Conservation (phyloP, 2,797 vertebrate species). For the Scolopax bukidnonensis region DNA sequence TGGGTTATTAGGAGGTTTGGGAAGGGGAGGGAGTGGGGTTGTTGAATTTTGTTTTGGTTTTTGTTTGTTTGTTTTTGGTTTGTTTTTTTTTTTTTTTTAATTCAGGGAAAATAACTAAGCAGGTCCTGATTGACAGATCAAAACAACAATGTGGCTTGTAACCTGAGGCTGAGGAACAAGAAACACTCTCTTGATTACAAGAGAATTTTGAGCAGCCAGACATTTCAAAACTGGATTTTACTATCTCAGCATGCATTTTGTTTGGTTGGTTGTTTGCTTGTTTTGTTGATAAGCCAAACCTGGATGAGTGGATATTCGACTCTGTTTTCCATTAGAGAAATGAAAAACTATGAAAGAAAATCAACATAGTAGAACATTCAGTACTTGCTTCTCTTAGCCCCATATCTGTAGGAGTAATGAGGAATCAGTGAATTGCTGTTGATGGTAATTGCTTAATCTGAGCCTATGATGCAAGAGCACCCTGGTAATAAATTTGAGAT, state of each 20-base stretch:
- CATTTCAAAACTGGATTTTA: background rate
- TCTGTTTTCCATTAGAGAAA: background rate
- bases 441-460: background rate
- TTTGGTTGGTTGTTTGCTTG: background rate
- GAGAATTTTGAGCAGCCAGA: background rate
- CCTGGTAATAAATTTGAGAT: background rate
- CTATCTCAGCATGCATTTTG: background rate
- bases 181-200: background rate
- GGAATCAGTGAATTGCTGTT: background rate
- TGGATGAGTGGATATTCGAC: background rate
- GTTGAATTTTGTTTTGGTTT: background rate
- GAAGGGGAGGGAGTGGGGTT: accelerated
- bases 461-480: background rate
- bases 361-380: background rate
- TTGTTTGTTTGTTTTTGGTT: background rate
- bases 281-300: background rate
- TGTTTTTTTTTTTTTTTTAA: background rate
- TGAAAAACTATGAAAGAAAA: background rate
- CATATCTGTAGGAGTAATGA: background rate
- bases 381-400: background rate
- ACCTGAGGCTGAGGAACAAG: background rate
- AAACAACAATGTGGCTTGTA: background rate
- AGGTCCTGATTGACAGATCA: background rate
- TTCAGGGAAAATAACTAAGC: background rate
- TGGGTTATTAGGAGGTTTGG: background rate